Evolutionary conservation across 2,888 invertebrate species (phyloP).

Genomic region (Marronus borbonicus): DNA sequence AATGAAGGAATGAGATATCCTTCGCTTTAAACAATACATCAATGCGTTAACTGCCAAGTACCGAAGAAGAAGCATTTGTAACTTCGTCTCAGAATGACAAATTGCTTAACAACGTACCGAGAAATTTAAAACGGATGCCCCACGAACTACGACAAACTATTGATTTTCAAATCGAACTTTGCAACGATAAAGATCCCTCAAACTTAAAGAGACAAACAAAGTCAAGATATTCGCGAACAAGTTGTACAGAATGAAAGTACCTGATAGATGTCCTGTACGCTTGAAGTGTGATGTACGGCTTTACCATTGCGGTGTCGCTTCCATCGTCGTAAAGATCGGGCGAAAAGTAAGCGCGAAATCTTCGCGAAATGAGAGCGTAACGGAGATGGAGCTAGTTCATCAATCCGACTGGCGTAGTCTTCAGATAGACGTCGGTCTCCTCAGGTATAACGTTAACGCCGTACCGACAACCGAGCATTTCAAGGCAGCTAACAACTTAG

Average conservation of each 20-base stretch:
- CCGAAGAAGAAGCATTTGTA: too few species aligned
- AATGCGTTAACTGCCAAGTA: too few species aligned
- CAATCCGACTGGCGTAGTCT: not conserved
- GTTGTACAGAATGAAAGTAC: not conserved
- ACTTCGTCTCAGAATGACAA: not conserved
- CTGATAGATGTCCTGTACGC: constrained; percentile 6
- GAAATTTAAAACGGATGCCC: not conserved
- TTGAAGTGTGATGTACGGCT: constrained; percentile 9
- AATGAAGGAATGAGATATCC: too few species aligned
- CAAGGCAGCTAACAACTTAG: constrained; percentile 23
- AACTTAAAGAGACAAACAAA: not conserved
- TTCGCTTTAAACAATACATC: too few species aligned
- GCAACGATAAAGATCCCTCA: not conserved
- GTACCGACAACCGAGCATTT: constrained; percentile 6
- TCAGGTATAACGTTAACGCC: constrained; percentile 5
- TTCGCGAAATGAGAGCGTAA: not conserved
- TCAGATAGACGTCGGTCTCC: not conserved
- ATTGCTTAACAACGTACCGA: not conserved
- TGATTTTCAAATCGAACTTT: not conserved
- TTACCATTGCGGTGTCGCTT: not conserved
- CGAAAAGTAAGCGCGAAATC: not conserved
- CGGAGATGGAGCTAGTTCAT: not conserved
- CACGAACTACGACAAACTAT: not conserved
- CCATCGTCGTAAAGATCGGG: not conserved
- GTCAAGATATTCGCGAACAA: constrained; percentile 11